phyloP scores from a whole-genome alignment of 2,888 invertebrate species.

The Prosopocoilus inquinatus region DNA sequence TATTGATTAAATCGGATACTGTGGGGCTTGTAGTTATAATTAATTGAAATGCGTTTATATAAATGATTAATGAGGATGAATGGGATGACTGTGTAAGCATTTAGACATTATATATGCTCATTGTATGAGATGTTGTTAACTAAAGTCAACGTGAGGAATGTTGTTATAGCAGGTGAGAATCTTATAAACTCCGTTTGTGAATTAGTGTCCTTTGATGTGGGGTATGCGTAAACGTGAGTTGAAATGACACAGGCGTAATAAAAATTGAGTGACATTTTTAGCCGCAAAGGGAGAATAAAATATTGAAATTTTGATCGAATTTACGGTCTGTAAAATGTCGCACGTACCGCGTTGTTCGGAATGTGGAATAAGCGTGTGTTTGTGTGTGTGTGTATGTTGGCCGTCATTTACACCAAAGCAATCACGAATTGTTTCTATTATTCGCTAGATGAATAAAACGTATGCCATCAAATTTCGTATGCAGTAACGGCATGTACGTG shows the following conservation, averaged over 20 bases:
- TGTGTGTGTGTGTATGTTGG: not conserved
- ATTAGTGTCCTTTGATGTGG: too few species aligned
- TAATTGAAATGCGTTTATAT: too few species aligned
- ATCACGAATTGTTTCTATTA: constrained; percentile 18
- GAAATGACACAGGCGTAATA: not conserved
- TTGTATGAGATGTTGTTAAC: too few species aligned
- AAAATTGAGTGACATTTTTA: constrained; percentile 1
- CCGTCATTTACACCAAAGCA: constrained; percentile 8
- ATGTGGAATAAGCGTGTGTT: not conserved
- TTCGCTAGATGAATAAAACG: constrained; percentile 12
- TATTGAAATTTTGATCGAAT: constrained; percentile 5
- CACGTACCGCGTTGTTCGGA: not conserved
- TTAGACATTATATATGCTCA: too few species aligned
- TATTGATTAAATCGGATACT: too few species aligned
- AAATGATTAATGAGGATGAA: too few species aligned
- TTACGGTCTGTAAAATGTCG: constrained; percentile 3
- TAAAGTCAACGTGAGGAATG: too few species aligned
- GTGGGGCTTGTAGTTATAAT: too few species aligned
- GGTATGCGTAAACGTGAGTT: not conserved
- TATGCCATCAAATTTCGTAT: constrained; percentile 17
- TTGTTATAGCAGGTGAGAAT: too few species aligned
- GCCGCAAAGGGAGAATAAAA: constrained; percentile 4
- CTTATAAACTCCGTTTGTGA: too few species aligned
- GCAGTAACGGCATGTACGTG: constrained; percentile 18
- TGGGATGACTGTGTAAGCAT: too few species aligned